phyloP scores from a whole-genome alignment of 2,797 vertebrate genomes.

The Thaleichthys pacificus region DNA sequence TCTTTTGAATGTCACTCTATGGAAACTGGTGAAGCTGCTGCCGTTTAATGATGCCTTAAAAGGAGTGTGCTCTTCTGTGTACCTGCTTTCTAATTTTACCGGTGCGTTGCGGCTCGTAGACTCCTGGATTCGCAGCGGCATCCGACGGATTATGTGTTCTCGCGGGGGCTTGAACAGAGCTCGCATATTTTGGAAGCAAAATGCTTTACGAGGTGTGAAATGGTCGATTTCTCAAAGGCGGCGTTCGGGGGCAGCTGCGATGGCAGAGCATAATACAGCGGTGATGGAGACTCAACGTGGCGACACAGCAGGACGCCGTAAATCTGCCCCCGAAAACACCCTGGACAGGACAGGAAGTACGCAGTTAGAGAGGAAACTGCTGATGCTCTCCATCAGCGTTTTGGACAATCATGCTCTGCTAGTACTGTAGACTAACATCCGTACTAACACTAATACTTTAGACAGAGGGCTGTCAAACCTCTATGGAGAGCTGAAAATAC shows the following conservation, averaged over 20 bases:
- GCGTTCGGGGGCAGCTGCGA: conserved; percentile 63
- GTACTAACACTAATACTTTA: neutral
- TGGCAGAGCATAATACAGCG: conserved; percentile 36
- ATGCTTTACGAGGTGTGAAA: conserved; percentile 71
- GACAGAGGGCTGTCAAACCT: neutral
- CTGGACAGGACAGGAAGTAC: neutral
- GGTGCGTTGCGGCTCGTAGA: conserved; percentile 1
- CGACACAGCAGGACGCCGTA: conserved; percentile 33
- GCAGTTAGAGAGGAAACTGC: conserved; percentile 9
- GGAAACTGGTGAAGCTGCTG: neutral
- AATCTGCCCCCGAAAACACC: conserved; percentile 12
- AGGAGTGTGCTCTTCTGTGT: neutral
- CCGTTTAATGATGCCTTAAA: conserved; percentile 4
- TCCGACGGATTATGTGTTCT: conserved; percentile 18
- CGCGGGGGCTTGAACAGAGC: conserved; percentile 48
- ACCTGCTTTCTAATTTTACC: conserved; percentile 8
- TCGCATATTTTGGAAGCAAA: conserved; percentile 60
- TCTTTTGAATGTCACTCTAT: neutral
- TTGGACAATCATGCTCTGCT: neutral
- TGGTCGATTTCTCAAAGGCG: conserved; percentile 62
- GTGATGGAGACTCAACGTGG: conserved; percentile 50
- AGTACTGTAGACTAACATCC: neutral
- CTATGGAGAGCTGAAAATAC: too few species aligned
- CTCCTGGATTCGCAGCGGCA: conserved; percentile 2
- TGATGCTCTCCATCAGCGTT: neutral